Conservation (phyloP, 53 echinoderm and acorn worm genomes). For the Holothuria scabra region DNA sequence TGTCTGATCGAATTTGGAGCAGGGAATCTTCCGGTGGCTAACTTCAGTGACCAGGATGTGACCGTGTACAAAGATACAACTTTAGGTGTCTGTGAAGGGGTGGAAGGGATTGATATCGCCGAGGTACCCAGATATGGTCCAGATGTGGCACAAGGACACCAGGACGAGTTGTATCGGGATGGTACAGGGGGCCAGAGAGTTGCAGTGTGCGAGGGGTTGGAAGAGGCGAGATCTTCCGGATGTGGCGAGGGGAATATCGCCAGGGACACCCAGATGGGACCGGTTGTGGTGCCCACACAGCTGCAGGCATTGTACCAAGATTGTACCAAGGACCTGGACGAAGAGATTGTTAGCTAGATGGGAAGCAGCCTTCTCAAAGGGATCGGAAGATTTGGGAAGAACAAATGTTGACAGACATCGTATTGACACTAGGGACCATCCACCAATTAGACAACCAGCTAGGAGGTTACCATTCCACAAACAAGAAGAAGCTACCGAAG, state of each 20-base stretch:
- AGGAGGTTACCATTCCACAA: slow-evolving; percentile 49
- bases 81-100: slow-evolving; percentile 29
- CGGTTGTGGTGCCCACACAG: not conserved
- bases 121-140: not conserved
- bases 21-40: not conserved
- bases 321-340: slow-evolving; percentile 4
- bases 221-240: too few species aligned
- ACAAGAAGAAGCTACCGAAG: slow-evolving; percentile 35
- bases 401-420: slow-evolving; percentile 29
- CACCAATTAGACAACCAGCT: slow-evolving; percentile 25
- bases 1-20: too few species aligned
- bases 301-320: slow-evolving; percentile 12
- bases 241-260: too few species aligned
- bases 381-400: slow-evolving; percentile 29
- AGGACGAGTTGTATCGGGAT: too few species aligned
- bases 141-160: too few species aligned
- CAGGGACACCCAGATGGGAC: too few species aligned
- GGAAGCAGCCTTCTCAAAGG: slow-evolving; percentile 11
- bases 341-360: not conserved
- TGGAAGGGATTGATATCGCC: not conserved
- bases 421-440: slow-evolving; percentile 35
- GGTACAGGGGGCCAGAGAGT: too few species aligned
- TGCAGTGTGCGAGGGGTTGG: too few species aligned
- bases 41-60: not conserved
- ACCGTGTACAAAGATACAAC: slow-evolving; percentile 23